phyloP scores from a whole-genome alignment of 53 echinoderm and acorn worm genomes.

The Temnopleurus reevesii region DNA sequence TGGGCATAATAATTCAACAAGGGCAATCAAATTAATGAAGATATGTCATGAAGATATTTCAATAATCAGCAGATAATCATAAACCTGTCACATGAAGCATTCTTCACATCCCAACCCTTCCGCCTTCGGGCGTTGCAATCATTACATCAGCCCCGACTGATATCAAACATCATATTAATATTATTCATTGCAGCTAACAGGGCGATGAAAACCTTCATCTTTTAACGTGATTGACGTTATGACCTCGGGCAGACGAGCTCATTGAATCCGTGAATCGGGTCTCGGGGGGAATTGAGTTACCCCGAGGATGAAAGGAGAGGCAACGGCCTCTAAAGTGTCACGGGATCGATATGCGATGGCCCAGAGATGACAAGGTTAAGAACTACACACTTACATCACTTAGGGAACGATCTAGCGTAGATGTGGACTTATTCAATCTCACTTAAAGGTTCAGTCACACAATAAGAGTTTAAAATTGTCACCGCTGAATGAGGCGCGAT shows the following conservation, averaged over 20 bases:
- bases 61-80: too few species aligned
- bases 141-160: background rate
- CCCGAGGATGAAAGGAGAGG: background rate
- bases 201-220: background rate
- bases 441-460: background rate
- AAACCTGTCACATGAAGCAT: too few species aligned
- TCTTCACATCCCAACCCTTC: too few species aligned
- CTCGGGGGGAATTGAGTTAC: background rate
- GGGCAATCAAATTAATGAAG: too few species aligned
- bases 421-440: background rate
- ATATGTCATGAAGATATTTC: too few species aligned
- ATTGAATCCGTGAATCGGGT: background rate
- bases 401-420: background rate
- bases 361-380: background rate
- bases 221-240: background rate
- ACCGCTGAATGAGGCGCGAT: background rate
- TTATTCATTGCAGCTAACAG: conserved; percentile 5
- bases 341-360: background rate
- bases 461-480: background rate
- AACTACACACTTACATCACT: too few species aligned
- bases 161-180: background rate
- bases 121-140: background rate
- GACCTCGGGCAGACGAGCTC: background rate
- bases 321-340: background rate
- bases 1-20: too few species aligned